A percentile compares a stretch with the other conserved stretches of the same genome.
phyloP scores from a whole-genome alignment of 2,888 invertebrate genomes.

The Tetheella fluctuosa region DNA sequence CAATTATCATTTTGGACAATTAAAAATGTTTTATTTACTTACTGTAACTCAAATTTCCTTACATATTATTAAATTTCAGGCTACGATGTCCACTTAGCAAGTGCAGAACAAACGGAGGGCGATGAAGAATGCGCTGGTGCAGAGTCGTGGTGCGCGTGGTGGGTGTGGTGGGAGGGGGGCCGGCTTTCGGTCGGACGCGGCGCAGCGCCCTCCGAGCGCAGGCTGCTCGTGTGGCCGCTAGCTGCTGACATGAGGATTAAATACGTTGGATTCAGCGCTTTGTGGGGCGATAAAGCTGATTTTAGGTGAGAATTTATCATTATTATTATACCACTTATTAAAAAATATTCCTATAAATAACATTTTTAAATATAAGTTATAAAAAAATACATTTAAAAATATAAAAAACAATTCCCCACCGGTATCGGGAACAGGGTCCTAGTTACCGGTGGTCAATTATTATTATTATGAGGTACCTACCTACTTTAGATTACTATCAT shows the following conservation, averaged over 20 bases:
- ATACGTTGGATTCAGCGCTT: slow-evolving; percentile 86
- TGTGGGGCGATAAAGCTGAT: slow-evolving; percentile 86
- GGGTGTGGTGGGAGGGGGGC: slow-evolving; percentile 88
- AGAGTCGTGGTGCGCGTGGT: slow-evolving; percentile 85
- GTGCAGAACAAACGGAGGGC: slow-evolving; percentile 82
- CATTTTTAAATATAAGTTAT: too few relatives aligned
- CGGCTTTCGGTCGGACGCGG: slow-evolving; percentile 84
- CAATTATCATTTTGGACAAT: too few relatives aligned
- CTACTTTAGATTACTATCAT: too few relatives aligned
- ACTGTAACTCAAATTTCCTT: too few relatives aligned
- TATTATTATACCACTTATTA: too few relatives aligned
- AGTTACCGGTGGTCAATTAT: too few relatives aligned
- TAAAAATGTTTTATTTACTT: too few relatives aligned
- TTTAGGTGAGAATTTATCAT: slow-evolving; percentile 76
- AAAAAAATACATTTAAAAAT: too few relatives aligned
- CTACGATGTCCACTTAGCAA: slow-evolving; percentile 85
- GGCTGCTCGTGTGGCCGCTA: slow-evolving; percentile 85
- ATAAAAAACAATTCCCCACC: too few relatives aligned
- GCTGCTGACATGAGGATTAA: slow-evolving; percentile 85
- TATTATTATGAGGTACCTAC: too few relatives aligned
- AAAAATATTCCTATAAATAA: too few relatives aligned
- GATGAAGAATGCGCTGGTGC: slow-evolving; percentile 78
- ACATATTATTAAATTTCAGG: slow-evolving; percentile 63
- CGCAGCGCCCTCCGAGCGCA: slow-evolving; percentile 80
- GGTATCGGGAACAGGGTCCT: too few relatives aligned